Conservation (phyloP, 2,113 vertebrate species). For the Porphyrio hochstetteri region DNA sequence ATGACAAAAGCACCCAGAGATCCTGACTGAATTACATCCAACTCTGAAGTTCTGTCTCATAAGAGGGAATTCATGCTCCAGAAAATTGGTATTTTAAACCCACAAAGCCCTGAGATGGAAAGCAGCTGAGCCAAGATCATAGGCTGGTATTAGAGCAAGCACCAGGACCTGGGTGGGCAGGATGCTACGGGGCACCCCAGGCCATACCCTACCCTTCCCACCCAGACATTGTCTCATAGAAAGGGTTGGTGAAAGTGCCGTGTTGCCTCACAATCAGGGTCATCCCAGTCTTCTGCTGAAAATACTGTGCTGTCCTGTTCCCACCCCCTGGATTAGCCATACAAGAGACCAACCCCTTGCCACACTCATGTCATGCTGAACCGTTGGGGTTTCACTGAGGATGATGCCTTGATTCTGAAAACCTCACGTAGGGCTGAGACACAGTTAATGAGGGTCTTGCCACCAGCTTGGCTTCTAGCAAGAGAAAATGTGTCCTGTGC, state of each 20-base stretch:
- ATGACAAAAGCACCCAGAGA: not conserved
- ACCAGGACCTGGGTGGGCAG: not conserved
- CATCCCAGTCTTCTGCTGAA: not conserved
- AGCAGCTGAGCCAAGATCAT: not conserved
- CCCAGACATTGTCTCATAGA: accelerated
- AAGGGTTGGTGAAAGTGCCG: accelerated
- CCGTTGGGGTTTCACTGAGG: accelerated
- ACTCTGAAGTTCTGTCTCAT: not conserved
- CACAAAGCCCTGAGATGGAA: not conserved
- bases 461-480: accelerated
- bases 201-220: not conserved
- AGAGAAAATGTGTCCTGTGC: accelerated
- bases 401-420: not conserved
- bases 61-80: not conserved
- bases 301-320: accelerated
- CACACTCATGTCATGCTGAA: accelerated
- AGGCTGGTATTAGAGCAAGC: not conserved
- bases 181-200: no score
- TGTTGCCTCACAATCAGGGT: accelerated
- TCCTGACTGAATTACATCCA: not conserved
- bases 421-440: not conserved
- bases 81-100: not conserved
- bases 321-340: accelerated
- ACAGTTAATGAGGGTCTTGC: accelerated
- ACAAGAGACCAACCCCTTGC: accelerated